Conservation (phyloP, 2,888 invertebrate genomes). For the Cistogaster globosa region DNA sequence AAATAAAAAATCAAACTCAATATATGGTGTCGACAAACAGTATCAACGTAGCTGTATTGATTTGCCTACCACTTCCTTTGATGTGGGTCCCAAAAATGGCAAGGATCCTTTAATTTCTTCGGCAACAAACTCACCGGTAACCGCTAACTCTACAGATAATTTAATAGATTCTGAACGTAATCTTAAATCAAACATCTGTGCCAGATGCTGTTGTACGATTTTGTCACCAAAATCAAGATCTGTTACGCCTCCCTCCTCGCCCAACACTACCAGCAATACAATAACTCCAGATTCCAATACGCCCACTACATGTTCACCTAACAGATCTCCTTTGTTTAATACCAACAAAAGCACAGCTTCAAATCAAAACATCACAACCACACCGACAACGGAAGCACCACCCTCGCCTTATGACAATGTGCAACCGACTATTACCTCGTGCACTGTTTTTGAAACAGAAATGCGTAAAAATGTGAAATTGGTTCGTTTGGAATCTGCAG, state of each 20-base stretch:
- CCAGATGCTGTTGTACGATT: constrained; percentile 80
- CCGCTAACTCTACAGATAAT: constrained; percentile 74
- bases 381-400: constrained; percentile 73
- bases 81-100: constrained; percentile 74
- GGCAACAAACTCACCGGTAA: constrained; percentile 27
- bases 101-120: constrained; percentile 13
- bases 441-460: constrained; percentile 76
- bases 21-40: constrained; percentile 77
- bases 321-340: constrained; percentile 69
- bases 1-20: constrained; percentile 76
- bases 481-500: constrained; percentile 72
- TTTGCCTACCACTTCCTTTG: constrained; percentile 80
- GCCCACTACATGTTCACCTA: constrained; percentile 75
- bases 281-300: constrained; percentile 71
- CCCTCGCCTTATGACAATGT: constrained; percentile 69
- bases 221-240: constrained; percentile 60
- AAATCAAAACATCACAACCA: constrained; percentile 27
- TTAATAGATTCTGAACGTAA: constrained; percentile 66
- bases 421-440: constrained; percentile 41
- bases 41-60: constrained; percentile 83
- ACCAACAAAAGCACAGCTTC: constrained; percentile 73
- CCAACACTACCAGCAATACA: constrained; percentile 65
- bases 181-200: constrained; percentile 76
- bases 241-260: constrained; percentile 62
- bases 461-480: constrained; percentile 76